Evolutionary conservation across 2,888 invertebrate species (phyloP), one percentile per base, ranked within the genome.

Genomic region (Ectobius pallidus): DNA sequence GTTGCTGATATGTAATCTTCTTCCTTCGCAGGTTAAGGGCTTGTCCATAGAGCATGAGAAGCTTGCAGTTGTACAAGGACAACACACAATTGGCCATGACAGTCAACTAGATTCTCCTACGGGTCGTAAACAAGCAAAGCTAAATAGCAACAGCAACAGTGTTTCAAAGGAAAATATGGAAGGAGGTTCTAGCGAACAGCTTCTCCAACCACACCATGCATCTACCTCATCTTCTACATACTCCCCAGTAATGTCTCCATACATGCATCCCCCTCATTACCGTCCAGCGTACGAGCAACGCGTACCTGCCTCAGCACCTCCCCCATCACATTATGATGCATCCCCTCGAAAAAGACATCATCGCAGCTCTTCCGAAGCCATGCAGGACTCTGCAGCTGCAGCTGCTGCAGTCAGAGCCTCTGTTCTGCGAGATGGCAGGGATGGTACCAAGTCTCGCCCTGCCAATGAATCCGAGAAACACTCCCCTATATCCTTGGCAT

Each of bases 1-100:
- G 39, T 39, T 39, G 39, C 14, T 46, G 46, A 46, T 46, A 16
- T 58, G 27, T 58, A n/a, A n/a, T 58, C 16, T 16, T 1, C 30
- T 25, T 27, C 0, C 27, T n/a, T 58, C 30, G n/a, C n/a, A 91
- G 91, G 91, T 92, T 63, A 92, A 92, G 84, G 92, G 92, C 77
- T 84, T 92, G 80, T 92, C 92, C 80, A 91, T 91, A 79, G 91
- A 91, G 83, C 91, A 91, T 79, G 91, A 89, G 80, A 89, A 88
- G 80, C 79, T 89, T 78, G 88, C 88, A 49, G 87, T 87, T 76
- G 88, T 87, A 74, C 88, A 88, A 78, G 86, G 86, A 79, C 85
- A 86, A 42, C 67, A 68, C 34, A 42, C 52, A 30, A 52, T 71
- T 52, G 42, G 70, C 34, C 74, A 75, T 77, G 86, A 86, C 75